Base-by-base conservation (phyloP, 1,140 invertebrate species). In the Drosophila triauraria region DNA sequence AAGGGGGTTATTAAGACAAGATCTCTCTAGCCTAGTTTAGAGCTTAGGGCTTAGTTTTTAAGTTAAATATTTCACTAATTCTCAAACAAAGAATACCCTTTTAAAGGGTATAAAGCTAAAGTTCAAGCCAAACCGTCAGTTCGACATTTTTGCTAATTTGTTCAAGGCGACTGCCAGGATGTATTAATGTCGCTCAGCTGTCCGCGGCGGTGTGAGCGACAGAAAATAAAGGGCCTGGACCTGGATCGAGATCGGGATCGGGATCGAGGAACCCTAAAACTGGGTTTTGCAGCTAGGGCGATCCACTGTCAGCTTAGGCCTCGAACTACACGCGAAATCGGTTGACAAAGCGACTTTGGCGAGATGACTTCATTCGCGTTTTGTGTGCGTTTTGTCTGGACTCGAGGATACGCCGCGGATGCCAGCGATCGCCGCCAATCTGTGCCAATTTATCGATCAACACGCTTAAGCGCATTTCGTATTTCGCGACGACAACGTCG, bases 391-490 rank as follows among this genome's bases (percentile, higher is more conserved):
- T 81, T 77, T 87, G 83, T 86, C 57, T 40, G 40, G 60, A 42
- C 9, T 47, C 32, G 48, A 13, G 27, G 43, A 70, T 35, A 6
- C 32, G 32, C 7, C 2, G 10, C 17, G 17, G 57, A 57, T 74
- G 61, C 38, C 77, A 56, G 53, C 64, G 63, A 69, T 69, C 65
- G 38, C 58, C 44, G 38, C 64, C 67, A 69, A 75, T 76, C 58
- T 78, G 76, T 88, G 83, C 84, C 84, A 87, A 87, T 87, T 87
- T 87, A 87, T 87, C 83, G 83, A 87, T 87, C 83, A 87, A 87
- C 83, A 87, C 84, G 83, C 83, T 87, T 87, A 87, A 87, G 83
- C 84, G 83, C 83, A 87, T 86, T 86, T 85, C 81, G 72, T 75
- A 51, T 69, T 63, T 63, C 25, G 47, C 54, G 47, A 63, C 65